phyloP scores from a whole-genome alignment of 2,797 vertebrate species.

The Tauraco hartlaubi region DNA sequence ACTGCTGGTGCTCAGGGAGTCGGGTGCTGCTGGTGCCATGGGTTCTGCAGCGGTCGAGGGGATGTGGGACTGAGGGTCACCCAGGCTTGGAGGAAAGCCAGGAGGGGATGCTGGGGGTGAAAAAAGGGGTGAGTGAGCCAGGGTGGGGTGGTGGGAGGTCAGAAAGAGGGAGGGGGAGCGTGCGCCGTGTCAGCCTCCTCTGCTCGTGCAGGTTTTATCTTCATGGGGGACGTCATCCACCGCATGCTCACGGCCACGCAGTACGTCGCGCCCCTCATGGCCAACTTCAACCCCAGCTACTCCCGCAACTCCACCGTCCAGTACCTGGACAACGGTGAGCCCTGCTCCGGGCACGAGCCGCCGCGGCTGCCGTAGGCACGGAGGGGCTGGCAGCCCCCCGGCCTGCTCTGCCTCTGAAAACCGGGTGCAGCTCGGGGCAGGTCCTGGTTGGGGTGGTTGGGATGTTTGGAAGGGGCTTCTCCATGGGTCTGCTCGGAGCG shows the following conservation, averaged over 20 bases:
- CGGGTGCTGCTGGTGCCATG: not conserved
- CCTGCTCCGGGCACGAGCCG: fast-evolving
- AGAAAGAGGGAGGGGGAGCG: not conserved
- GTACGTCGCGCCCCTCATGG: conserved; percentile 96
- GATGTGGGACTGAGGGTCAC: not conserved
- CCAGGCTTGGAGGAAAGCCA: not conserved
- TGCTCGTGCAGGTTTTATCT: conserved; percentile 90
- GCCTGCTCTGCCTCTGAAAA: not conserved
- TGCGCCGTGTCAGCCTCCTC: not conserved
- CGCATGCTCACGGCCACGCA: conserved; percentile 97
- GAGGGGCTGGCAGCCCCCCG: not conserved
- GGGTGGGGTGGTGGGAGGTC: not conserved
- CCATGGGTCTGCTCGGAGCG: fast-evolving
- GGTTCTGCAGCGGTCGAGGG: not conserved
- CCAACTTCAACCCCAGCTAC: conserved; percentile 97
- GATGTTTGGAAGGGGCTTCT: not conserved
- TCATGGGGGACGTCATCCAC: conserved; percentile 92
- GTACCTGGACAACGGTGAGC: conserved; percentile 93
- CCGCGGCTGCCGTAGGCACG: fast-evolving
- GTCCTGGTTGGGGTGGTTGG: not conserved
- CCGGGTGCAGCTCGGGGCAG: fast-evolving
- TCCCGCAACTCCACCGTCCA: conserved; percentile 91
- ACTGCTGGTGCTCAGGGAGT: not conserved
- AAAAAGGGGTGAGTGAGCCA: not conserved
- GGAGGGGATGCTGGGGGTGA: not conserved